Percentiles rank a stretch among this genome's conserved stretches.
These are phyloP conservation scores for Heterochromis multidens DNA, from an alignment of 2,113 vertebrate genomes.

Conservation along the genomic window DNA sequence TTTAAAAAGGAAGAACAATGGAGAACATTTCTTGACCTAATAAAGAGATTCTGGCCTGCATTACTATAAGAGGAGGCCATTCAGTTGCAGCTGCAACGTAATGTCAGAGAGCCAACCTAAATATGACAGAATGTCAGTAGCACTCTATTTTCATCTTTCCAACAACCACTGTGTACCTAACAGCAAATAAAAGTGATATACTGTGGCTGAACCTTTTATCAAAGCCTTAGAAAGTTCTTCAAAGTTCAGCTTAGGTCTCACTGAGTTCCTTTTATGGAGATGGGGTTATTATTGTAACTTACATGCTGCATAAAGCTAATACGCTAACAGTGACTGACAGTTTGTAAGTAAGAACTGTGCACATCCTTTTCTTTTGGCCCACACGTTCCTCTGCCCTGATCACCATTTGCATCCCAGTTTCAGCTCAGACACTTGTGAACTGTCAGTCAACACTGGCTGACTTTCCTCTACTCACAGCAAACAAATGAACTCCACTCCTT, in stretches of 20 bases:
- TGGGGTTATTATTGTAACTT: not conserved
- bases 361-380: not conserved
- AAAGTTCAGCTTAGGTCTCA: not conserved
- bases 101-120: not conserved
- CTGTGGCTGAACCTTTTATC: not conserved
- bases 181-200: not conserved
- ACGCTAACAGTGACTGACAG: not conserved
- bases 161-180: not conserved
- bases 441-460: constrained; percentile 18
- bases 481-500: constrained; percentile 2
- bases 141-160: not conserved
- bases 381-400: not conserved
- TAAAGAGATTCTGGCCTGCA: not conserved
- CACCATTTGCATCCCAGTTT: not conserved
- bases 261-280: not conserved
- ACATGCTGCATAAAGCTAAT: not conserved
- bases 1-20: not conserved
- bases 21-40: not conserved
- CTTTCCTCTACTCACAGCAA: constrained; percentile 1
- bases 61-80: not conserved
- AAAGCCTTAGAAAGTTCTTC: not conserved
- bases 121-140: not conserved
- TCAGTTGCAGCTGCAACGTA: not conserved
- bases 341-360: not conserved
- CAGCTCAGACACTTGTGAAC: not conserved